Percentiles rank a stretch among this genome's conserved stretches.
phyloP scores from a whole-genome alignment of 2,888 invertebrate species.

The Gryllus longicercus region DNA sequence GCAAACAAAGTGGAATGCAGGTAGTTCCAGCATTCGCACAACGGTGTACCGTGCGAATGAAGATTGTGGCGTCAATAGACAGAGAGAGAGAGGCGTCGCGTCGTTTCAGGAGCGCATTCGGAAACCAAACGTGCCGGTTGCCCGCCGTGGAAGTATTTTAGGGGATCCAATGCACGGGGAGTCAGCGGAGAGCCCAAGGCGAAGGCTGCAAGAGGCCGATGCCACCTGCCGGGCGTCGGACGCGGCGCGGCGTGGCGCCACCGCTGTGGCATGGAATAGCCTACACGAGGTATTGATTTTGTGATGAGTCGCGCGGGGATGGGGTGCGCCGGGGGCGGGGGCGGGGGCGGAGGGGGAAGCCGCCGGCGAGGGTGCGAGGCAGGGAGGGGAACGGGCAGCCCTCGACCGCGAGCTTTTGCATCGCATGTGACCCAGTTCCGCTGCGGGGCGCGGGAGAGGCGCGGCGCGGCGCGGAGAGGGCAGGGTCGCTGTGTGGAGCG shows the following conservation, averaged over 20 bases:
- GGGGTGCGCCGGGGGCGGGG: not conserved
- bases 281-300: slow-evolving; percentile 17
- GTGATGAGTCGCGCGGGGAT: not conserved
- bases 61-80: too few relatives aligned
- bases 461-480: not conserved
- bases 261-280: not conserved
- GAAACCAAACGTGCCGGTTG: too few relatives aligned
- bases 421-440: not conserved
- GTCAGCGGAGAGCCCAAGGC: too few relatives aligned
- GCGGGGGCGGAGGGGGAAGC: not conserved
- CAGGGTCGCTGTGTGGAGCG: not conserved
- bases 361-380: not conserved
- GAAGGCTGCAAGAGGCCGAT: too few relatives aligned
- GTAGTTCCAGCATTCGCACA: too few relatives aligned
- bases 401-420: not conserved
- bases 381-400: not conserved
- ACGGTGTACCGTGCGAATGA: too few relatives aligned
- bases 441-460: not conserved
- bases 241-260: not conserved
- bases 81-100: too few relatives aligned
- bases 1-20: too few relatives aligned
- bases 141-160: too few relatives aligned
- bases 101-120: too few relatives aligned
- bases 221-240: too few relatives aligned
- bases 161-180: too few relatives aligned